Conservation (phyloP, 2,888 invertebrate genomes). For the Pachycephus smyrnensis region DNA sequence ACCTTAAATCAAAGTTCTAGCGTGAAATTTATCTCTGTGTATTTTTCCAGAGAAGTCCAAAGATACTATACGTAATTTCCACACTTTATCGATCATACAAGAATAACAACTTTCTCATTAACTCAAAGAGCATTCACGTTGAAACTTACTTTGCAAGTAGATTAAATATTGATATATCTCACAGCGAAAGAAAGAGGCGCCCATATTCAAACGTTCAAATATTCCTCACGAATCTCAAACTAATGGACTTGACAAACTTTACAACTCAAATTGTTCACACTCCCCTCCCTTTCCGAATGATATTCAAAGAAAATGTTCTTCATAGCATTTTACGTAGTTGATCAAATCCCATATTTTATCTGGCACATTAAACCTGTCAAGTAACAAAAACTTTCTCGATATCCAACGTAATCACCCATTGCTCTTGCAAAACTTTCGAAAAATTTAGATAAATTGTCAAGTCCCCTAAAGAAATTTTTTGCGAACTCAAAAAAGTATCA, state of each 20-base stretch:
- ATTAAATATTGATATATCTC: neutral
- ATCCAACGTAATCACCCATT: neutral
- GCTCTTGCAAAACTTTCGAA: neutral
- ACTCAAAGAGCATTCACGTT: neutral
- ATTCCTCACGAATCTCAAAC: neutral
- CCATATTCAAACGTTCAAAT: neutral
- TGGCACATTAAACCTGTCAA: neutral
- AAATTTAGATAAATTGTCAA: neutral
- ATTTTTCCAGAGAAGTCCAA: neutral
- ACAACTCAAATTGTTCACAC: neutral
- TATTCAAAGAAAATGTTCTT: neutral
- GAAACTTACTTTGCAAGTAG: neutral
- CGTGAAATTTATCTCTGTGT: neutral
- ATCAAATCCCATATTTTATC: neutral
- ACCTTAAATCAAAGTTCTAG: neutral
- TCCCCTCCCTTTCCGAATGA: neutral
- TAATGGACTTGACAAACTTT: neutral
- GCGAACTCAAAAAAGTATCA: neutral
- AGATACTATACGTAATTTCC: neutral
- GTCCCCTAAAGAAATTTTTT: neutral
- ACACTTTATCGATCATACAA: neutral
- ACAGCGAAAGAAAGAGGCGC: neutral
- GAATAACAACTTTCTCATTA: neutral
- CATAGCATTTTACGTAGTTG: neutral
- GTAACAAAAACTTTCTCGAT: neutral